These are phyloP conservation scores for Crossocerus cetratus DNA, from an alignment of 2,888 invertebrate genomes.

Conservation along the genomic window DNA sequence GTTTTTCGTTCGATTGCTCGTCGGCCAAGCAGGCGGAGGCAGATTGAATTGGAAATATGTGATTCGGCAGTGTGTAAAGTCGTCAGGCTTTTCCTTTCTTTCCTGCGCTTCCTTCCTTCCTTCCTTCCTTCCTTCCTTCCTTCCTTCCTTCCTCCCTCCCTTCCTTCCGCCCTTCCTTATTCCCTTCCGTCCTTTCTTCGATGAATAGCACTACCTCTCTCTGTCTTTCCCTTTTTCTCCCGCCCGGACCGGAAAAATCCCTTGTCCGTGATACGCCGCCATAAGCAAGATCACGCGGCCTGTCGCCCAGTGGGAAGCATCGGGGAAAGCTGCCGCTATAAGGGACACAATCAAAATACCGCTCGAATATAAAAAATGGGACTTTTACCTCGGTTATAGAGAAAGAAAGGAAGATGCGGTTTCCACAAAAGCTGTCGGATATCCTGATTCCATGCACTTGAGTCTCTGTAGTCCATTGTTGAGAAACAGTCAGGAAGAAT, in stretches of 20 bases:
- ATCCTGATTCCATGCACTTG: no score
- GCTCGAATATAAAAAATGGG: not conserved
- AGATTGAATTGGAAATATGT: constrained; percentile 73
- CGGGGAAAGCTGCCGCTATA: constrained; percentile 1
- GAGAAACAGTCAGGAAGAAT: no score
- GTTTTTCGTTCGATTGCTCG: constrained; percentile 68
- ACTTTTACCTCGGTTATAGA: no score
- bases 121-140: constrained; percentile 19
- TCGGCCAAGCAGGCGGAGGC: constrained; percentile 44
- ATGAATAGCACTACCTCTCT: no score
- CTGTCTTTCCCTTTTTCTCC: no score
- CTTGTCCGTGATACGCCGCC: constrained; percentile 22
- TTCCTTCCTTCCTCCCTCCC: constrained; percentile 1
- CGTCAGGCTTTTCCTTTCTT: constrained; percentile 56
- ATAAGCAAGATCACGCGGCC: constrained; percentile 18
- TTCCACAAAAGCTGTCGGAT: no score
- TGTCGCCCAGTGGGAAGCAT: not conserved
- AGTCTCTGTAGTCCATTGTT: no score
- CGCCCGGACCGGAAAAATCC: constrained; percentile 6
- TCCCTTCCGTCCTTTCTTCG: not conserved
- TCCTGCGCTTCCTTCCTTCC: constrained; percentile 13
- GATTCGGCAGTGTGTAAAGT: constrained; percentile 71
- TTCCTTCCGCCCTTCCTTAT: not conserved
- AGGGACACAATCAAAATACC: not conserved
- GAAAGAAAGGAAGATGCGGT: no score